phyloP scores from a whole-genome alignment of 2,113 vertebrate genomes.

The Dendrocopos noguchii region DNA sequence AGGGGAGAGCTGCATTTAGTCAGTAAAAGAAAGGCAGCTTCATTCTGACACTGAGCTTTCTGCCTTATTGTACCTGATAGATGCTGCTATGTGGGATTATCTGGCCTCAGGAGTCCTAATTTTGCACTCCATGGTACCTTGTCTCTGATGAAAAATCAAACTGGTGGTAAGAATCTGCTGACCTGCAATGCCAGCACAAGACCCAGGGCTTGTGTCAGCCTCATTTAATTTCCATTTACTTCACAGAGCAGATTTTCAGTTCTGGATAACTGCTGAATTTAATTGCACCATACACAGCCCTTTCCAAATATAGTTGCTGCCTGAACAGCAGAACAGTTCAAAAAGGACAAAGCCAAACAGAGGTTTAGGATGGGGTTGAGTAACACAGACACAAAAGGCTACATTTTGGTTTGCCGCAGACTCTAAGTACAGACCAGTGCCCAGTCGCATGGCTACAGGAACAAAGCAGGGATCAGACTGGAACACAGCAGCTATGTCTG shows the following conservation, averaged over 20 bases:
- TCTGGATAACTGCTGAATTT: constrained; percentile 1
- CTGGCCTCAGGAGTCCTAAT: background rate
- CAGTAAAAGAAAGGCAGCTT: background rate
- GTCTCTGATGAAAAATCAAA: background rate
- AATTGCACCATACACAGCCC: background rate
- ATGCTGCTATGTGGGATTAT: background rate
- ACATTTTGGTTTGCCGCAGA: constrained; percentile 57
- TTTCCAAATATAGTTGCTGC: constrained; percentile 32
- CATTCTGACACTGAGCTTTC: background rate
- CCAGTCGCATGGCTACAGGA: constrained; percentile 37
- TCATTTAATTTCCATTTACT: background rate
- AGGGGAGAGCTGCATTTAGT: background rate
- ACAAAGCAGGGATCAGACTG: constrained; percentile 57
- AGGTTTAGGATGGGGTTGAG: constrained; percentile 44
- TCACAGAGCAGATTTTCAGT: constrained; percentile 3
- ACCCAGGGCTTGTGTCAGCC: background rate
- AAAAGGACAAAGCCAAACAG: constrained; percentile 44
- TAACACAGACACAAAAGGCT: constrained; percentile 45
- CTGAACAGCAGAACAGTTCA: constrained; percentile 20
- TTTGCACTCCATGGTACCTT: background rate
- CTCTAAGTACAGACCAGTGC: constrained; percentile 49
- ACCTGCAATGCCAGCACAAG: background rate
- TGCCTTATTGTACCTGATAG: background rate
- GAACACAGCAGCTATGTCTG: constrained; percentile 44
- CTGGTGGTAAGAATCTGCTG: background rate